Base-by-base conservation (phyloP, 37 sponge, comb jelly and placozoan genomes). In the Lycopodina hypogea region DNA sequence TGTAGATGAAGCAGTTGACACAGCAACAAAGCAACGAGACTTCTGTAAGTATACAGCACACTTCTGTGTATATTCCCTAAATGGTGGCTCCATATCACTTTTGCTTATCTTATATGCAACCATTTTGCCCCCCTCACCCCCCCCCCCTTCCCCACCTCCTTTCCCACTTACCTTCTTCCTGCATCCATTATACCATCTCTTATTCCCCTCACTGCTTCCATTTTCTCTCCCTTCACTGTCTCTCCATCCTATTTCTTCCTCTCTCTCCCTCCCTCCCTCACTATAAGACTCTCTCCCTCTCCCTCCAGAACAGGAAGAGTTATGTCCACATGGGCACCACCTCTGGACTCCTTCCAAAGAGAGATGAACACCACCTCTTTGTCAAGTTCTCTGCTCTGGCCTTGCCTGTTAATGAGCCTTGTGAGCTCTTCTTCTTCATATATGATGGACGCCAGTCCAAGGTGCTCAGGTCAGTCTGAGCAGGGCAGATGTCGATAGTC, bases 311-410 rank as follows among this genome's bases (percentile, higher is more conserved):
- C 41, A 76, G 75, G 0, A 74, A 83, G 75, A 75, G 83, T 53
- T 83, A 83, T 57, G 32, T 74, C 29, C 71, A 66, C 36, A 33
- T 76, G 12, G 66, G 67, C 29, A 12, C 73, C 12, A 28, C 59
- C 14, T 39, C 67, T 22, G 42, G 59, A 21, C 28, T 75, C 11
- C 32, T 29, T 15, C 69, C 76, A 29, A 86, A 80, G 71, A 42
- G 72, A 50, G 87, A 86, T 9, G 87, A 86, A 30, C 76, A 75
- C 58, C 87, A 86, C 60, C 62, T 77, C 68, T 84, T 77, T 42
- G 56, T 86, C 59, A 86, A 86, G 76, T 86, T 86, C 56, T 74
- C 75, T 23, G 87, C 87, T 19, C 77, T 86, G 40, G 87, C 77
- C 19, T 71, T 86, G 21, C 81, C 76, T 19, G 71, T 86, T 29